Evolutionary conservation across 2,888 invertebrate species (phyloP).

Genomic region (Eudasyphora cyanicolor): DNA sequence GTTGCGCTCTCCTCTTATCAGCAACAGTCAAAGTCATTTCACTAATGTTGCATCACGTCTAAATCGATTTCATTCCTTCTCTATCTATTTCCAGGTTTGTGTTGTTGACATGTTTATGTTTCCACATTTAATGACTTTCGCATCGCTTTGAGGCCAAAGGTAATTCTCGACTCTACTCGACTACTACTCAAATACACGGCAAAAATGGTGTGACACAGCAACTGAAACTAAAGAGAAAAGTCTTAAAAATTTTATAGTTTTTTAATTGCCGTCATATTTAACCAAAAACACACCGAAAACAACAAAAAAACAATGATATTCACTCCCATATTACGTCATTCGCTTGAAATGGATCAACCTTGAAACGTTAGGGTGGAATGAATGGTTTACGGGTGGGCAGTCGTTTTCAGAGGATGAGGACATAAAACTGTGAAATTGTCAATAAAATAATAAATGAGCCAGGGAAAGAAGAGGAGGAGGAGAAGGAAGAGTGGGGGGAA

Average conservation of each 20-base stretch:
- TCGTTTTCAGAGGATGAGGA: not conserved
- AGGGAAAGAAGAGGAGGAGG: not conserved
- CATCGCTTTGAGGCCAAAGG: conserved; percentile 12
- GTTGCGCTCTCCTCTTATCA: not conserved
- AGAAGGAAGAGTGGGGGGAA: too few species aligned
- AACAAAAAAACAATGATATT: conserved; percentile 1
- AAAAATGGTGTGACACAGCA: not conserved
- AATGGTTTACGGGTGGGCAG: not conserved
- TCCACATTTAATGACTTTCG: conserved; percentile 17
- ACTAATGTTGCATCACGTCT: not conserved
- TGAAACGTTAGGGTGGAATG: not conserved
- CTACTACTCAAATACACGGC: too few species aligned
- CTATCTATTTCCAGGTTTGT: conserved; percentile 46
- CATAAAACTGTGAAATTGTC: conserved; percentile 3
- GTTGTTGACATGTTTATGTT: conserved; percentile 41
- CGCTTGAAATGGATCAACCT: conserved; percentile 23
- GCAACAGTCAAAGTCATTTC: not conserved
- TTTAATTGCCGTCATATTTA: conserved; percentile 27
- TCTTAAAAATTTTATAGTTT: conserved; percentile 27
- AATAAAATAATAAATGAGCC: not conserved
- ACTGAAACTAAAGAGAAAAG: not conserved
- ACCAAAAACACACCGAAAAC: not conserved
- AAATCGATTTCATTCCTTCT: not conserved
- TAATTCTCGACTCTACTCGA: not conserved
- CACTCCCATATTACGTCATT: conserved; percentile 23